Evolutionary conservation across 2,888 invertebrate species (phyloP).

Genomic region (Asteroscopus sphinx): DNA sequence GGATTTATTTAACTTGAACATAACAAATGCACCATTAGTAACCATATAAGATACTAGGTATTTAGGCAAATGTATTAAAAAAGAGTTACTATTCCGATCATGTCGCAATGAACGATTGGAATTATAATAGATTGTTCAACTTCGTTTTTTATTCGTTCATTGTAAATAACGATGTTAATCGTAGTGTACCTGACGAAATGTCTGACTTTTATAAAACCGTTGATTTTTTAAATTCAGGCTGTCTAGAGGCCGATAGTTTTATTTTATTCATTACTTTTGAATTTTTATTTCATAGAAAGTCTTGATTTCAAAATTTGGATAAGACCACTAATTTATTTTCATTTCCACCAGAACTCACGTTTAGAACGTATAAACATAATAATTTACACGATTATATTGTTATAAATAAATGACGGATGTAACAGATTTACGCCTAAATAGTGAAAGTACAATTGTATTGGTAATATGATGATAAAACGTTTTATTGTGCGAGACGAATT

Average conservation of each 20-base stretch:
- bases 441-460: slow-evolving; percentile 68
- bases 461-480: slow-evolving; percentile 63
- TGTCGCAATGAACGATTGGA: slow-evolving; percentile 44
- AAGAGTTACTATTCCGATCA: slow-evolving; percentile 40
- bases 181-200: slow-evolving; percentile 43
- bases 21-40: slow-evolving; percentile 10
- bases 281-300: too few relatives aligned
- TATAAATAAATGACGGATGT: slow-evolving; percentile 67
- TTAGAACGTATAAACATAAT: slow-evolving; percentile 19
- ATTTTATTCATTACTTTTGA: neutral
- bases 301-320: slow-evolving; percentile 4
- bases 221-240: slow-evolving; percentile 1
- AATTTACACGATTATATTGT: slow-evolving; percentile 35
- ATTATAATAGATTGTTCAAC: slow-evolving; percentile 40
- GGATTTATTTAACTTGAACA: slow-evolving; percentile 8
- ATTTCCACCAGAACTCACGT: slow-evolving; percentile 3
- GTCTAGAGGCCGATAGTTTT: neutral
- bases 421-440: slow-evolving; percentile 66
- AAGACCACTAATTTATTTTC: neutral
- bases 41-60: slow-evolving; percentile 19
- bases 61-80: slow-evolving; percentile 39
- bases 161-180: slow-evolving; percentile 45
- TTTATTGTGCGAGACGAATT: slow-evolving; percentile 60
- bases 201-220: slow-evolving; percentile 11
- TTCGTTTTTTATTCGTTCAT: slow-evolving; percentile 37